These are phyloP conservation scores for Enhydra lutris DNA, from an alignment of 2,113 vertebrate genomes.

Conservation along the genomic window DNA sequence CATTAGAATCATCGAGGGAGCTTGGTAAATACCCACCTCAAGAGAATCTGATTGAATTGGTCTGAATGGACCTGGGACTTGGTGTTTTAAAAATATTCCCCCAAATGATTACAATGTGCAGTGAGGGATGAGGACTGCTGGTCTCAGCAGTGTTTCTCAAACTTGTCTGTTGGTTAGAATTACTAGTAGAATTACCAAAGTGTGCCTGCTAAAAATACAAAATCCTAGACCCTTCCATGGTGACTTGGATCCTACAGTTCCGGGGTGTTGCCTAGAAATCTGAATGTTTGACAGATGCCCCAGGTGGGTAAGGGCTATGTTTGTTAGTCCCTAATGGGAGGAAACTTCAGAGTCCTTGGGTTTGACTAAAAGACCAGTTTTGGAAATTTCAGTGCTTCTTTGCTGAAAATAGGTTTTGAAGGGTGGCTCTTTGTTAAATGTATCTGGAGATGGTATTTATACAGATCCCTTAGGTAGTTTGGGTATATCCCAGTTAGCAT, in stretches of 20 bases:
- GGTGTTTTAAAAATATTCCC: background rate
- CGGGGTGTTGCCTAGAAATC: background rate
- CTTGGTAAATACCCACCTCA: background rate
- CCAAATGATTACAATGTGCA: background rate
- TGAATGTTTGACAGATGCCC: background rate
- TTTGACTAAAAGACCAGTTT: background rate
- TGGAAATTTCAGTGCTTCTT: background rate
- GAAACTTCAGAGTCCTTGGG: background rate
- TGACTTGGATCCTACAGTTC: background rate
- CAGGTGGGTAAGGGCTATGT: background rate
- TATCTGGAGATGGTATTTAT: background rate
- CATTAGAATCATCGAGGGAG: background rate
- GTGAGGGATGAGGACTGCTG: background rate
- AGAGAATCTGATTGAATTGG: background rate
- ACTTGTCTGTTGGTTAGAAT: background rate
- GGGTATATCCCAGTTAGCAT: background rate
- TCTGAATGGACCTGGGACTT: background rate
- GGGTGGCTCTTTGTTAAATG: background rate
- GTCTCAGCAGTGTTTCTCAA: background rate
- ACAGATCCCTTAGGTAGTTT: background rate
- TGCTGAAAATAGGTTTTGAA: constrained; percentile 30
- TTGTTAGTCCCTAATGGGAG: background rate
- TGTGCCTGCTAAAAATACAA: background rate
- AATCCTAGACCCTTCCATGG: background rate
- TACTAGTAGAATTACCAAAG: background rate